These are phyloP conservation scores for Plemyria rubiginata DNA, from an alignment of 2,888 invertebrate genomes.

Conservation along the genomic window DNA sequence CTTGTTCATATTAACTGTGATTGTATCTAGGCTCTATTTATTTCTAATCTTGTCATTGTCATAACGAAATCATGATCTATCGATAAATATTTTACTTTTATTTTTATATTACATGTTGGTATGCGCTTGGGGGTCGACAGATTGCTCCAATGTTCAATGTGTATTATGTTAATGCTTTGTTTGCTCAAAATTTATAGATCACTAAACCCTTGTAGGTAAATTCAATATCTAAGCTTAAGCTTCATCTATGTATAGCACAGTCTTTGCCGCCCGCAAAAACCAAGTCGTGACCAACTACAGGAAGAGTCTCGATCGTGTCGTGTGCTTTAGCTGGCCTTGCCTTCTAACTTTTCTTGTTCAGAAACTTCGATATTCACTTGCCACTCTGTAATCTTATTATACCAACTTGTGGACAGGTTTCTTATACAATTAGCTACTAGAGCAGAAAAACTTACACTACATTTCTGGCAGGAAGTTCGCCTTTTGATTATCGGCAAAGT, in stretches of 20 bases:
- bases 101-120: too few relatives aligned
- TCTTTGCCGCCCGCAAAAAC: conserved; percentile 42
- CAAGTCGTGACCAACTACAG: conserved; percentile 44
- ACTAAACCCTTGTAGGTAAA: not conserved
- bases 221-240: not conserved
- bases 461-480: conserved; percentile 14
- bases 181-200: too few relatives aligned
- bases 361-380: conserved; percentile 69
- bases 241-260: conserved; percentile 14
- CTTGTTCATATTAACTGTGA: not conserved
- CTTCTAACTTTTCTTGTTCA: conserved; percentile 53
- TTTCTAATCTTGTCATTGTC: not conserved
- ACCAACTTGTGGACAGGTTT: conserved; percentile 72
- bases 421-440: conserved; percentile 73
- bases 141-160: not conserved
- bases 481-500: conserved; percentile 22
- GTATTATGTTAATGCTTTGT: not conserved
- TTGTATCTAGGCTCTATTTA: not conserved
- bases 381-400: conserved; percentile 69
- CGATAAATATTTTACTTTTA: too few relatives aligned
- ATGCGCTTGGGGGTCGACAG: too few relatives aligned
- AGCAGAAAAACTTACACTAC: conserved; percentile 50
- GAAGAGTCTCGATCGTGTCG: conserved; percentile 44
- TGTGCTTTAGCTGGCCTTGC: conserved; percentile 45
- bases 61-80: not conserved